phyloP scores from a whole-genome alignment of 2,888 invertebrate species.

The Zaprionus lineosus region DNA sequence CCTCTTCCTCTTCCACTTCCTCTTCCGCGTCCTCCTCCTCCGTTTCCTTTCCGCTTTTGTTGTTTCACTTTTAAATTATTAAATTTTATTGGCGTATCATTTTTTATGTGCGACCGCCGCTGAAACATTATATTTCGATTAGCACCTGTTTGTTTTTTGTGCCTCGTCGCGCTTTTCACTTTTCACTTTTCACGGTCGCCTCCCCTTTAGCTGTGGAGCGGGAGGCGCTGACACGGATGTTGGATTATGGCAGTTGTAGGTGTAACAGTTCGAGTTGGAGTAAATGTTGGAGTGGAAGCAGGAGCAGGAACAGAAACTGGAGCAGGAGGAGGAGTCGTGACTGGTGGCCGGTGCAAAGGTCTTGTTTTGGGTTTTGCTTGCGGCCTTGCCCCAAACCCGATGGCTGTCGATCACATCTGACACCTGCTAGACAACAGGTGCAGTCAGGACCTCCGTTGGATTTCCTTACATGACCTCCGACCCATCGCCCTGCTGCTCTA shows the following conservation, averaged over 20 bases:
- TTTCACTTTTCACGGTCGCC: slow-evolving; percentile 13
- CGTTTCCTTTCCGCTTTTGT: slow-evolving; percentile 37
- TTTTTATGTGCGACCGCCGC: slow-evolving; percentile 73
- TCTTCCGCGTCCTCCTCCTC: neutral
- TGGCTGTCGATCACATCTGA: slow-evolving; percentile 43
- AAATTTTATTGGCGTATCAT: slow-evolving; percentile 78
- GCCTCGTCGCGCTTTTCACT: slow-evolving; percentile 34
- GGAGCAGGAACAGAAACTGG: neutral
- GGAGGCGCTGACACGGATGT: too few species aligned
- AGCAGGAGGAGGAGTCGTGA: neutral
- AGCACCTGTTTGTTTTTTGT: slow-evolving; percentile 73
- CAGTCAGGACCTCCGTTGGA: neutral
- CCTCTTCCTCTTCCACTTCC: too few species aligned
- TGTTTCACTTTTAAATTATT: slow-evolving; percentile 78
- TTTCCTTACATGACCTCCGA: neutral
- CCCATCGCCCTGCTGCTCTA: neutral
- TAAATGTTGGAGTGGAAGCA: neutral
- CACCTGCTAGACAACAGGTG: slow-evolving; percentile 64
- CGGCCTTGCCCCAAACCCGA: slow-evolving; percentile 39
- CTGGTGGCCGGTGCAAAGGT: too few species aligned
- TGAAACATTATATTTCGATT: slow-evolving; percentile 79
- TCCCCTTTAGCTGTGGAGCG: too few species aligned
- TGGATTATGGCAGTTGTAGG: too few species aligned
- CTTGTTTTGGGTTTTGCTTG: slow-evolving; percentile 31
- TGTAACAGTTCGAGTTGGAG: too few species aligned